These are phyloP conservation scores for Papilio elwesi DNA, from an alignment of 2,888 invertebrate genomes.

Conservation along the genomic window DNA sequence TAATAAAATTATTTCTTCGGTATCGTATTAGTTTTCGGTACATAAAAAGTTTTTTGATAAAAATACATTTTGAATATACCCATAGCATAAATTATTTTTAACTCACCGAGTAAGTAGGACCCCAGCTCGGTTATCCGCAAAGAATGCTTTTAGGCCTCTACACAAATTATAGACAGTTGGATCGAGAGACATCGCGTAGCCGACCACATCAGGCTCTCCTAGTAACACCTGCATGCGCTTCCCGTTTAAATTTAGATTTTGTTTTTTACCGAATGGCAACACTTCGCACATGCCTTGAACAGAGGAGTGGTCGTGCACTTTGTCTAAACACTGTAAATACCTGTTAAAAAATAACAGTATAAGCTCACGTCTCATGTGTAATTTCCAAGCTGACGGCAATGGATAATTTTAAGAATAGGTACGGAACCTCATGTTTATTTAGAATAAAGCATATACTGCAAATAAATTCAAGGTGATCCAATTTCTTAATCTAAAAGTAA, in stretches of 20 bases:
- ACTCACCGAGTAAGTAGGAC: constrained; percentile 74
- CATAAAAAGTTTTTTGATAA: too few relatives aligned
- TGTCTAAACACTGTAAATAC: constrained; percentile 73
- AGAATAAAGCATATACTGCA: too few relatives aligned
- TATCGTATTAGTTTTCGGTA: too few relatives aligned
- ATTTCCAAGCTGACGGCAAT: too few relatives aligned
- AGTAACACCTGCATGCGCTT: constrained; percentile 75
- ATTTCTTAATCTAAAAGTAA: too few relatives aligned
- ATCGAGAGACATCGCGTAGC: constrained; percentile 76
- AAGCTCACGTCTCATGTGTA: too few relatives aligned
- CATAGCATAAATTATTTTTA: neutral
- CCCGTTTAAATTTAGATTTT: constrained; percentile 66
- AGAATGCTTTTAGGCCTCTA: constrained; percentile 83
- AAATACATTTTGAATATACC: too few relatives aligned
- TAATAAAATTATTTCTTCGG: too few relatives aligned
- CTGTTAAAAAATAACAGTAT: constrained; percentile 48
- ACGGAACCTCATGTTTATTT: too few relatives aligned
- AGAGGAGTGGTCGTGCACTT: constrained; percentile 77
- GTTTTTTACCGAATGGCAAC: constrained; percentile 75
- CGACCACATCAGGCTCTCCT: constrained; percentile 77
- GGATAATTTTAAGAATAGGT: too few relatives aligned
- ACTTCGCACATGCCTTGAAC: constrained; percentile 79
- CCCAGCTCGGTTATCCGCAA: constrained; percentile 79
- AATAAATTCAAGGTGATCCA: too few relatives aligned
- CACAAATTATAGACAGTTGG: constrained; percentile 79